phyloP scores from a whole-genome alignment of 1,140 invertebrate species.

The Bombus confusus region DNA sequence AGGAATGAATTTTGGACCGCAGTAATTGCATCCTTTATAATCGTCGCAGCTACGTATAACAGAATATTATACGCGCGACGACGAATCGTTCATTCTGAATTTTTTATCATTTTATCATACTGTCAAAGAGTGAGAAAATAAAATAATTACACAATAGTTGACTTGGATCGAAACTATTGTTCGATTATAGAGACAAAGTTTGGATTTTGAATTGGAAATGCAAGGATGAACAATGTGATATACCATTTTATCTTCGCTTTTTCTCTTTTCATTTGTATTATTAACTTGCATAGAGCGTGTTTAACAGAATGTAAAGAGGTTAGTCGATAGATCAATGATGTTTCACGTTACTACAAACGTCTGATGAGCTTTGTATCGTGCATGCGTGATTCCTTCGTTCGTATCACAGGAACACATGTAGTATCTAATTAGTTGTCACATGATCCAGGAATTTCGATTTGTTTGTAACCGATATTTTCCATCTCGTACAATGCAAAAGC shows the following conservation, averaged over 20 bases:
- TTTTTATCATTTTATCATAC: no score
- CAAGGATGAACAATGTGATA: no score
- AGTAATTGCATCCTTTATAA: neutral
- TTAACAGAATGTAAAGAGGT: neutral
- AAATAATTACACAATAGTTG: no score
- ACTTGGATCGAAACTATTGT: no score
- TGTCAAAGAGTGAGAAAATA: no score
- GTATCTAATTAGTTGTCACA: neutral
- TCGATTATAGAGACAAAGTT: no score
- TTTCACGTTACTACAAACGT: constrained; percentile 6
- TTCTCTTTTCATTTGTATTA: neutral
- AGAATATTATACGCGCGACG: no score
- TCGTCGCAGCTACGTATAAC: neutral
- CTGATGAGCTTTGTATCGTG: neutral
- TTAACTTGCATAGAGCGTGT: neutral
- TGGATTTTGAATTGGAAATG: no score
- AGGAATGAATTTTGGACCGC: neutral
- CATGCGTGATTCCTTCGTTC: constrained; percentile 9
- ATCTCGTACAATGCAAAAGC: no score
- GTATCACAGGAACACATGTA: neutral
- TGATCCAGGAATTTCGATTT: neutral
- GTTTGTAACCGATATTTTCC: neutral
- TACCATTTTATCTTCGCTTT: neutral
- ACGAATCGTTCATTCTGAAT: no score
- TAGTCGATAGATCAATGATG: neutral